Percentiles rank a stretch among this genome's conserved stretches.
phyloP scores from a whole-genome alignment of 2,113 vertebrate species.

The Paratilapia polleni region DNA sequence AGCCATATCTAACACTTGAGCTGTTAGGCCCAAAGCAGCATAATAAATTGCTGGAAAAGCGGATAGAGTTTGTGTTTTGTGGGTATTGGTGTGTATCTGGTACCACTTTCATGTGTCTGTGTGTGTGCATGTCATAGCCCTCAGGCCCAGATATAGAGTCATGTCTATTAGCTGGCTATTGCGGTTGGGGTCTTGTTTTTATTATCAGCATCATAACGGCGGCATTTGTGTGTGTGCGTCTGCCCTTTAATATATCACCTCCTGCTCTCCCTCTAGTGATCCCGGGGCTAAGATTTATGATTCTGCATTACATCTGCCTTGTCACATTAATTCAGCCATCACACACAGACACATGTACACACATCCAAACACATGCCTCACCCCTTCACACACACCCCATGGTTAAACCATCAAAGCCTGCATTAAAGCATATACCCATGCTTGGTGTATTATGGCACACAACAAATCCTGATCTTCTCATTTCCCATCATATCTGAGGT shows the following conservation, averaged over 20 bases:
- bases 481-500: conserved; percentile 36
- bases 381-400: conserved; percentile 19
- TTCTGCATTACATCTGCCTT: conserved; percentile 75
- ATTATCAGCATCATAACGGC: conserved; percentile 62
- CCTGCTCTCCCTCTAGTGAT: conserved; percentile 60
- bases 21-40: conserved; percentile 62
- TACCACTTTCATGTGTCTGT: not conserved
- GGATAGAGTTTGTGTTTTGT: conserved; percentile 62
- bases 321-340: conserved; percentile 80
- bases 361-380: conserved; percentile 45
- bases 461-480: conserved; percentile 54
- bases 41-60: conserved; percentile 68
- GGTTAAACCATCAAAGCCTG: conserved; percentile 44
- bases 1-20: conserved; percentile 61
- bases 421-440: conserved; percentile 33
- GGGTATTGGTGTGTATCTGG: conserved; percentile 19
- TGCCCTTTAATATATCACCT: conserved; percentile 65
- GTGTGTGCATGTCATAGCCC: conserved; percentile 46
- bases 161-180: conserved; percentile 71
- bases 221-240: conserved; percentile 12
- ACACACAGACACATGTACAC: conserved; percentile 63
- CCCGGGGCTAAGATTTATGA: conserved; percentile 78
- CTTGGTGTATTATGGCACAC: conserved; percentile 11
- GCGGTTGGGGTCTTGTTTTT: conserved; percentile 60
- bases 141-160: conserved; percentile 59